A percentile compares a stretch with the other conserved stretches of the same genome.
Conservation (phyloP, 2,113 vertebrate genomes). For the Vulpes ferrilata region DNA sequence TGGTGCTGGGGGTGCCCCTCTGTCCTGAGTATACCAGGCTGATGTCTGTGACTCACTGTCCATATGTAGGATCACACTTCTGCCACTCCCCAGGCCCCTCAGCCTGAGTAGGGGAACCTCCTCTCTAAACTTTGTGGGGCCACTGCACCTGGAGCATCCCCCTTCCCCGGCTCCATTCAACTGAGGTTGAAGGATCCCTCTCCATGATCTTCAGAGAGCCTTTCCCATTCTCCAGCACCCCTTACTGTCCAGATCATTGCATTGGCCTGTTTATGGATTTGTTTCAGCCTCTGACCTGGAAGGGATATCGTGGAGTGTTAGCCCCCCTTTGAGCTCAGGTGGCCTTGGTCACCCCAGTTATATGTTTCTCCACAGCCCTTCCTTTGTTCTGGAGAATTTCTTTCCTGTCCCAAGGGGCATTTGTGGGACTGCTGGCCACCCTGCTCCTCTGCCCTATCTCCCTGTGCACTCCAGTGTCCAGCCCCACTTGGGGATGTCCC, state of each 20-base stretch:
- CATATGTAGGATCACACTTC: background rate
- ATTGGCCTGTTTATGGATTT: background rate
- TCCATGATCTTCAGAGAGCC: background rate
- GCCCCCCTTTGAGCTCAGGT: background rate
- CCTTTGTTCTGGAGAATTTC: background rate
- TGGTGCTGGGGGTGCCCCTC: background rate
- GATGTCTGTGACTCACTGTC: background rate
- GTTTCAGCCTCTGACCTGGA: background rate
- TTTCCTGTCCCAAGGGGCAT: background rate
- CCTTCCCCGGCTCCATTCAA: background rate
- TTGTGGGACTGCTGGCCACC: background rate
- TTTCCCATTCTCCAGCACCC: background rate
- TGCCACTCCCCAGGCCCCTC: background rate
- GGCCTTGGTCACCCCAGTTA: background rate
- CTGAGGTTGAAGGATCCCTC: background rate
- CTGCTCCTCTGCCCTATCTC: too few relatives aligned
- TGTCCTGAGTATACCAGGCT: background rate
- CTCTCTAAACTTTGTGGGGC: background rate
- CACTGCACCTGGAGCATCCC: background rate
- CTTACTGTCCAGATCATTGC: fast-evolving
- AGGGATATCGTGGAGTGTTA: background rate
- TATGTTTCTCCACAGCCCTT: background rate
- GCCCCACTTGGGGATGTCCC: background rate
- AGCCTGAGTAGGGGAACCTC: background rate
- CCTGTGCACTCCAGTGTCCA: background rate